Base-by-base conservation (phyloP, 2,797 vertebrate genomes). In the Nasua narica region DNA sequence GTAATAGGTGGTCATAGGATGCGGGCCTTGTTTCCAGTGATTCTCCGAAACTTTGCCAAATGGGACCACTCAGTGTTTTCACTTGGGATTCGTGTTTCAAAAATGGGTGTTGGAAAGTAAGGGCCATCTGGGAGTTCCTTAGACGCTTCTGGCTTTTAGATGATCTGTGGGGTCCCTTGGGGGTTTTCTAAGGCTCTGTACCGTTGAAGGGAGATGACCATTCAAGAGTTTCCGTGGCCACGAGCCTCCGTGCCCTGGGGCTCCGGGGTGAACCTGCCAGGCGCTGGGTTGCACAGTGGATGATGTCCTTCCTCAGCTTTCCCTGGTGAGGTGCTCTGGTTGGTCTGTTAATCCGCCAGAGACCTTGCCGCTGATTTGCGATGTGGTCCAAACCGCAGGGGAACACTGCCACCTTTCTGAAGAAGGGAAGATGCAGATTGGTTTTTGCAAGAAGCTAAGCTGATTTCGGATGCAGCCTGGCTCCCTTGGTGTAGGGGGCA, bases 361-460 rank as follows among this genome's bases (percentile, higher is more conserved):
- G 97, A 93, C 69, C 84, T 76, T 18, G 65, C 96, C 29, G 0
- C 82, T 7, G 91, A 81, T 48, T 81, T 92, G 96, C 70, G 88
- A 92, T 96, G 78, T 56, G 91, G 35, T 98, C 76, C 94, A 97
- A 98, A 98, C 93, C 35, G 65, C 97, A 98, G 98, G 98, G 98
- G 99, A 99, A 99, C 97, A 99, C 98, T 99, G 99, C 99, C 99
- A 99, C 98, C 99, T 99, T 97, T 98, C 99, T 99, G 99, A 98
- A 85, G 81, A 94, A 97, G 27, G 12, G 85, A 98, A 98, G 96
- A 97, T 37, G 91, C 58, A 91, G 90, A 93, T 91, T 84, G 81
- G 56, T 74, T 87, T 87, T 84, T 94, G 32, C 56, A 19, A 37
- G 87, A 87, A 96, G 72, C 93, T 96, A 60, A 10, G 27, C 97